phyloP scores from a whole-genome alignment of 2,888 invertebrate species.

The Ypsolopha sequella region DNA sequence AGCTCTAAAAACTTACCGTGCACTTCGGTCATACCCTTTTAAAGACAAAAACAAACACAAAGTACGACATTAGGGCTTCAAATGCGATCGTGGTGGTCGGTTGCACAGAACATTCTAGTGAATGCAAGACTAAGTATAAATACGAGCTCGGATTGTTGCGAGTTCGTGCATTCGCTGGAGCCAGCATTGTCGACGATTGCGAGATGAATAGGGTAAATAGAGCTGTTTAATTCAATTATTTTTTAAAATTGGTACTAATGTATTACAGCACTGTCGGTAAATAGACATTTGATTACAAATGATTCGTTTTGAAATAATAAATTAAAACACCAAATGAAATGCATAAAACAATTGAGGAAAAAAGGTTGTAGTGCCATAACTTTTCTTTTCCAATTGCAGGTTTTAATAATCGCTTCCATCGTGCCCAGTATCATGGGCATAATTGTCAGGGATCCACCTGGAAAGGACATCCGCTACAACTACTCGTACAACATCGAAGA shows the following conservation, averaged over 20 bases:
- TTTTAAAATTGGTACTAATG: conserved; percentile 4
- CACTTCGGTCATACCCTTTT: no score
- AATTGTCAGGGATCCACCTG: conserved; percentile 48
- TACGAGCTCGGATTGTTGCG: conserved; percentile 27
- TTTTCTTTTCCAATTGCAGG: conserved; percentile 6
- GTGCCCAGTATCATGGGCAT: conserved; percentile 31
- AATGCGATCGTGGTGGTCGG: conserved; percentile 12
- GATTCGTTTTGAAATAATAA: no score
- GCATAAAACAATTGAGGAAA: no score
- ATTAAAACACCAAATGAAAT: no score
- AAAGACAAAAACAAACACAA: no score
- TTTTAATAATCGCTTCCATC: conserved; percentile 22
- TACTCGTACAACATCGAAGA: conserved; percentile 65
- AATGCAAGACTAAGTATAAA: conserved; percentile 49
- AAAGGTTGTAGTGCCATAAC: no score
- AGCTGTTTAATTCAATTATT: conserved; percentile 3
- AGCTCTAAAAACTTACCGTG: no score
- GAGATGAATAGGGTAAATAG: neutral
- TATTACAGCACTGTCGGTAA: no score
- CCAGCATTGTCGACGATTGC: neutral
- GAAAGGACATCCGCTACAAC: conserved; percentile 45
- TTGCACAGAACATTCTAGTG: conserved; percentile 45
- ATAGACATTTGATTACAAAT: no score
- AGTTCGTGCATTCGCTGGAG: neutral
- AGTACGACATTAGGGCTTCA: no score